These are phyloP conservation scores for Crax fasciolata DNA, from an alignment of 2,797 vertebrate species.

Conservation along the genomic window DNA sequence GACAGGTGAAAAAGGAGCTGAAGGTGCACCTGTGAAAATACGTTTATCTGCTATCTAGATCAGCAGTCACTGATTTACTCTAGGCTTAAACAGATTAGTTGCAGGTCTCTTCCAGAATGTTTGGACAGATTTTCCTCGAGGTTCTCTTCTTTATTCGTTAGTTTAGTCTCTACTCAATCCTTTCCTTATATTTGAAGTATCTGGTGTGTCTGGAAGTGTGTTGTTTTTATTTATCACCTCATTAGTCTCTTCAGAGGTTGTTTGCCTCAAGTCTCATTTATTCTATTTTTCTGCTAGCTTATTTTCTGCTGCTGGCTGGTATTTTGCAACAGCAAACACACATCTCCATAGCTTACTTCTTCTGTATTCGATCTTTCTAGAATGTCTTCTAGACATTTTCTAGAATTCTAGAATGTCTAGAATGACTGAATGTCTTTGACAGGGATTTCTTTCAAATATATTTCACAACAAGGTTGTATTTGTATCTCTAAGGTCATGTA, in stretches of 20 bases:
- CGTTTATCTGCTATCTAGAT: background rate
- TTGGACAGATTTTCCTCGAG: background rate
- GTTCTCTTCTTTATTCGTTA: background rate
- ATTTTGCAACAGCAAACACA: background rate
- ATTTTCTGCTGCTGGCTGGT: slow-evolving; percentile 24
- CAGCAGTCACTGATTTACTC: background rate
- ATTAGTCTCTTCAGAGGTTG: slow-evolving; percentile 22
- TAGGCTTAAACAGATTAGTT: background rate
- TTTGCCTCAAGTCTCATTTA: slow-evolving; percentile 18
- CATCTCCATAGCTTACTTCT: background rate
- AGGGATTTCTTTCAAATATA: slow-evolving; percentile 7
- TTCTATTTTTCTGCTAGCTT: slow-evolving; percentile 28
- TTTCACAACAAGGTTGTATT: background rate
- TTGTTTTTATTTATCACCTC: slow-evolving; percentile 41
- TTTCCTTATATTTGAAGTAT: background rate
- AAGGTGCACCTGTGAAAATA: background rate
- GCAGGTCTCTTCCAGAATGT: background rate
- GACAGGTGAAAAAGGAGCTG: background rate
- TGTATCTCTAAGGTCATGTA: background rate
- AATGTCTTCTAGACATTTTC: no score
- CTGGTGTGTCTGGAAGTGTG: background rate
- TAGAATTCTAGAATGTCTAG: no score
- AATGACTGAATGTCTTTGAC: background rate
- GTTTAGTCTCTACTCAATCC: background rate
- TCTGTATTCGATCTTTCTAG: background rate